Conservation (phyloP, 2,888 invertebrate species). For the Aphidius colemani region DNA sequence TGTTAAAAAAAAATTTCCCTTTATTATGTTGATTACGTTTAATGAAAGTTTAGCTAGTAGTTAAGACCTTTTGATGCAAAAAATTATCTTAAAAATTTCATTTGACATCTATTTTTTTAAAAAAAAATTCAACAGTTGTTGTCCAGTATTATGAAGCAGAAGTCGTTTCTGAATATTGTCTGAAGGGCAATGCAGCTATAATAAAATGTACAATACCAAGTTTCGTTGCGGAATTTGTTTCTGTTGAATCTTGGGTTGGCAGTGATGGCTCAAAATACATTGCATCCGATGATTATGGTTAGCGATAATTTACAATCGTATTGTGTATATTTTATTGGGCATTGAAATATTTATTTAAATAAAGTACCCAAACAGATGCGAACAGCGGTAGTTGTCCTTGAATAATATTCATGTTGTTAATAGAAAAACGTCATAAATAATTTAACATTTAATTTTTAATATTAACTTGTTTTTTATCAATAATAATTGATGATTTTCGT, state of each 20-base stretch:
- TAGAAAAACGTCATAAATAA: no score
- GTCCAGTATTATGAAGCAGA: conserved; percentile 89
- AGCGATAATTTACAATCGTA: conserved; percentile 8
- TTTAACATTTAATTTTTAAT: no score
- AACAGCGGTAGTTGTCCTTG: conserved; percentile 27
- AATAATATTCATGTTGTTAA: no score
- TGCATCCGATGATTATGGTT: conserved; percentile 77
- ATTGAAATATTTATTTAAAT: not conserved
- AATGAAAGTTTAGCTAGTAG: no score
- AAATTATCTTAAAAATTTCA: no score
- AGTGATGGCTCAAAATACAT: conserved; percentile 72
- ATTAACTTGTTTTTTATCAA: not conserved
- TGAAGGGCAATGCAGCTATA: conserved; percentile 84
- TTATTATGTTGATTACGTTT: no score
- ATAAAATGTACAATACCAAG: conserved; percentile 88
- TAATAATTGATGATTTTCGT: no score
- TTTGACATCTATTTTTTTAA: no score
- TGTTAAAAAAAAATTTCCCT: no score
- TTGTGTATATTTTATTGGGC: conserved; percentile 1
- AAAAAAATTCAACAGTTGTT: conserved; percentile 68
- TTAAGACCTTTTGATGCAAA: no score
- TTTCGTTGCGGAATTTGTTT: conserved; percentile 89
- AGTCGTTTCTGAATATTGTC: conserved; percentile 88
- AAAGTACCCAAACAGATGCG: not conserved
- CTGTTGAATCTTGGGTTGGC: conserved; percentile 81